Percentiles rank a stretch among this genome's conserved stretches.
Evolutionary conservation across 2,888 invertebrate genomes (phyloP).

Genomic region (Chirona hameri): DNA sequence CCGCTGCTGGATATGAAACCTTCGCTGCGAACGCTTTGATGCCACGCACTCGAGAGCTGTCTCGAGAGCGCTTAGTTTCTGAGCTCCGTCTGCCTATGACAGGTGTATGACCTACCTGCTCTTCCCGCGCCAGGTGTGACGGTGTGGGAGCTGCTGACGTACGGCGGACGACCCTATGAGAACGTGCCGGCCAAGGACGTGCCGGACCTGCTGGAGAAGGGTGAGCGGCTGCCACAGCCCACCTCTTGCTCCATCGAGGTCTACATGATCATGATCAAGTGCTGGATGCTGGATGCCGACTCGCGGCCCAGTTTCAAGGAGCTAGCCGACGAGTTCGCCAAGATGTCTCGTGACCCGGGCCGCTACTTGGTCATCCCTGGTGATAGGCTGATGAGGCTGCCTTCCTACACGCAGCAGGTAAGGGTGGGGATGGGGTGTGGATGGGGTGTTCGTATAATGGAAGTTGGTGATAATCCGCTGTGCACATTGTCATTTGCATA

Average conservation of each 20-base stretch:
- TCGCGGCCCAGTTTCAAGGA: slow-evolving; percentile 90
- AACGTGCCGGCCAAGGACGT: slow-evolving; percentile 86
- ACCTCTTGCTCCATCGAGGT: slow-evolving; percentile 91
- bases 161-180: slow-evolving; percentile 91
- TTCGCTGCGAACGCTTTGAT: neutral
- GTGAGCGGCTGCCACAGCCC: slow-evolving; percentile 88
- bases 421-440: neutral
- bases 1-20: too few species aligned
- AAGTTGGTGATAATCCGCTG: too few species aligned
- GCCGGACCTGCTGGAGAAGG: slow-evolving; percentile 87
- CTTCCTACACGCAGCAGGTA: slow-evolving; percentile 58
- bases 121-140: slow-evolving; percentile 64
- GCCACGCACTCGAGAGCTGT: neutral
- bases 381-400: slow-evolving; percentile 84
- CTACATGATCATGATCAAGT: slow-evolving; percentile 93
- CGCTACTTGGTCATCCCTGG: slow-evolving; percentile 89
- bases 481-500: too few species aligned
- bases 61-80: too few species aligned
- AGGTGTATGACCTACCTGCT: too few species aligned
- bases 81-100: too few species aligned
- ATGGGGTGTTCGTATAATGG: too few species aligned
- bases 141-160: slow-evolving; percentile 95
- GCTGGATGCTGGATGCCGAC: slow-evolving; percentile 97
- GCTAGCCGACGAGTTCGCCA: slow-evolving; percentile 86
- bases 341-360: slow-evolving; percentile 94